A percentile compares a stretch with the other conserved stretches of the same genome.
These are phyloP conservation scores for Casuarius casuarius DNA, from an alignment of 2,113 vertebrate species.

Conservation along the genomic window DNA sequence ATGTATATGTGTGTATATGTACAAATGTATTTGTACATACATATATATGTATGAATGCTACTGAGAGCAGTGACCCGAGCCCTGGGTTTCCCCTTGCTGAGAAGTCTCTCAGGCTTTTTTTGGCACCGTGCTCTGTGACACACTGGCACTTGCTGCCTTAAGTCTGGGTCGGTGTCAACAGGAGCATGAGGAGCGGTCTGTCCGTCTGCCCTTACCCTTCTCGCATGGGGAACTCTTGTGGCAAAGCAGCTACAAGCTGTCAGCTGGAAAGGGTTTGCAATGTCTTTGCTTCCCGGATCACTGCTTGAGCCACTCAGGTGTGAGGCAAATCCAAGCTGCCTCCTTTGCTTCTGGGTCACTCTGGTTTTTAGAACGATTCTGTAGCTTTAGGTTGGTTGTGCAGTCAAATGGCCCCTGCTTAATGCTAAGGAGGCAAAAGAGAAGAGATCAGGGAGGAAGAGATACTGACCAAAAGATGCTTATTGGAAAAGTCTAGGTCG, in stretches of 20 bases:
- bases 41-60: not conserved
- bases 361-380: not conserved
- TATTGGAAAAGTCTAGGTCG: not conserved
- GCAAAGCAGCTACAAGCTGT: not conserved
- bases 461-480: not conserved
- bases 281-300: accelerated
- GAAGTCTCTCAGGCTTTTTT: not conserved
- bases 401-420: not conserved
- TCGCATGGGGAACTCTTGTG: not conserved
- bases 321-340: not conserved
- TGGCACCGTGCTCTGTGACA: accelerated
- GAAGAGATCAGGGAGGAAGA: not conserved
- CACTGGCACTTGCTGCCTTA: not conserved
- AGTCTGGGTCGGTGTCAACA: not conserved
- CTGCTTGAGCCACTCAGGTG: not conserved
- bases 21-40: too few relatives aligned
- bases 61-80: accelerated
- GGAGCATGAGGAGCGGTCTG: not conserved
- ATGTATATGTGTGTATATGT: too few relatives aligned
- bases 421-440: too few relatives aligned
- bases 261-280: not conserved
- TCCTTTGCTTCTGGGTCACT: not conserved
- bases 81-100: accelerated
- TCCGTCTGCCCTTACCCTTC: not conserved
- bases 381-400: not conserved